Percentiles rank a stretch among this genome's conserved stretches.
Evolutionary conservation across 2,888 invertebrate species (phyloP).

Genomic region (Zhengitettix transpicula): DNA sequence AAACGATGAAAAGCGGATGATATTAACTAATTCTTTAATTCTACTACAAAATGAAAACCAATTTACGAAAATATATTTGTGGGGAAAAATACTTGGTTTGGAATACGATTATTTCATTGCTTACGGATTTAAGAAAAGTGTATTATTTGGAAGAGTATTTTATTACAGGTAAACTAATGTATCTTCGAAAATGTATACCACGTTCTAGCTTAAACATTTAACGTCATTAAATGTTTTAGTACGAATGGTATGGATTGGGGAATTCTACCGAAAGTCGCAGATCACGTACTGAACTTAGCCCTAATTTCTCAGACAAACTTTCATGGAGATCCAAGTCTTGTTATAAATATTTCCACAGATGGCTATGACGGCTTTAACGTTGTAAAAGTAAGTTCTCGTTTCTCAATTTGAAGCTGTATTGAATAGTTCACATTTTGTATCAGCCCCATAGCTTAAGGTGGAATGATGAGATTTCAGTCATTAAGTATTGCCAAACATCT

Average conservation of each 20-base stretch:
- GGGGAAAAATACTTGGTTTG: not conserved
- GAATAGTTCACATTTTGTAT: no score
- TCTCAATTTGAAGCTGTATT: not conserved
- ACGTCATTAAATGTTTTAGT: not conserved
- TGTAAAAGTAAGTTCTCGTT: not conserved
- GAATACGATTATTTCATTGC: not conserved
- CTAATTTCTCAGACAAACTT: not conserved
- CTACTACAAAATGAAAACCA: not conserved
- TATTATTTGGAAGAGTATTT: not conserved
- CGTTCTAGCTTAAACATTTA: not conserved
- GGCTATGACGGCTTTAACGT: not conserved
- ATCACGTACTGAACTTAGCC: not conserved
- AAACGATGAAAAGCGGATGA: not conserved
- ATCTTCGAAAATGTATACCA: not conserved
- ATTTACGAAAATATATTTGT: not conserved
- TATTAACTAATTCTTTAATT: not conserved
- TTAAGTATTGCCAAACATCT: no score
- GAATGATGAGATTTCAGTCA: no score
- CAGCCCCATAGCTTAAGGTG: no score
- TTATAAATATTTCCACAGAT: not conserved
- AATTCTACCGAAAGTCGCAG: not conserved
- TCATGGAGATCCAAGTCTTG: not conserved
- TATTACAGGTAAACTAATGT: not conserved
- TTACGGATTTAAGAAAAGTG: not conserved
- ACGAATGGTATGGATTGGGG: not conserved